Conservation (phyloP, 2,888 invertebrate species). For the Glaucopsyche alexis region DNA sequence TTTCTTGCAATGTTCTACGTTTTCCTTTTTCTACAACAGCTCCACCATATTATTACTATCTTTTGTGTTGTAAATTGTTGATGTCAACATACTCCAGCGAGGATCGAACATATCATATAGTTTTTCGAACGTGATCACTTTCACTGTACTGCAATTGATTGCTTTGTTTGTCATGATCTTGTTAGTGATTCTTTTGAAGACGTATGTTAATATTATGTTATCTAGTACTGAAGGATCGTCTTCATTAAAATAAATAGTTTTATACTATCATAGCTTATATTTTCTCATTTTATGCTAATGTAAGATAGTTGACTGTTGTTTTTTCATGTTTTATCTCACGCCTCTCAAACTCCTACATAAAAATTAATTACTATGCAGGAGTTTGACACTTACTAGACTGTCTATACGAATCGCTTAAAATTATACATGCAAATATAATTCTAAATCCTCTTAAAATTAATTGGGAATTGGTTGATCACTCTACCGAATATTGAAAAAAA, state of each 20-base stretch:
- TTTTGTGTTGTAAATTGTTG: neutral
- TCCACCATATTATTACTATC: neutral
- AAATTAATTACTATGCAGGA: too few relatives aligned
- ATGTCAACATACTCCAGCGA: slow-evolving; percentile 3
- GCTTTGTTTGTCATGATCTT: slow-evolving; percentile 26
- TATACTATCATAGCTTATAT: neutral
- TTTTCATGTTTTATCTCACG: too few relatives aligned
- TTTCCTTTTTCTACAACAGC: neutral
- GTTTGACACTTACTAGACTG: too few relatives aligned
- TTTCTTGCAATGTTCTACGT: neutral
- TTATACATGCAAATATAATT: too few relatives aligned
- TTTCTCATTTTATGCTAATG: neutral
- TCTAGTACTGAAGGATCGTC: neutral
- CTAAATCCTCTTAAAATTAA: too few relatives aligned
- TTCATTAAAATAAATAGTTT: neutral
- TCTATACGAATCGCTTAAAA: too few relatives aligned
- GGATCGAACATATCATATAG: slow-evolving; percentile 16
- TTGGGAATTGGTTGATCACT: too few relatives aligned
- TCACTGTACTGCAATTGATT: slow-evolving; percentile 16
- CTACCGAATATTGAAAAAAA: too few relatives aligned
- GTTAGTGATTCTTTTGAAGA: neutral
- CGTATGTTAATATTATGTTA: too few relatives aligned
- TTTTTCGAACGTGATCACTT: slow-evolving; percentile 23
- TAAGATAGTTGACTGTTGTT: too few relatives aligned
- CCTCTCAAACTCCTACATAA: too few relatives aligned